Evolutionary conservation across 1,140 invertebrate species (phyloP).

Genomic region (Camponotus pennsylvanicus): DNA sequence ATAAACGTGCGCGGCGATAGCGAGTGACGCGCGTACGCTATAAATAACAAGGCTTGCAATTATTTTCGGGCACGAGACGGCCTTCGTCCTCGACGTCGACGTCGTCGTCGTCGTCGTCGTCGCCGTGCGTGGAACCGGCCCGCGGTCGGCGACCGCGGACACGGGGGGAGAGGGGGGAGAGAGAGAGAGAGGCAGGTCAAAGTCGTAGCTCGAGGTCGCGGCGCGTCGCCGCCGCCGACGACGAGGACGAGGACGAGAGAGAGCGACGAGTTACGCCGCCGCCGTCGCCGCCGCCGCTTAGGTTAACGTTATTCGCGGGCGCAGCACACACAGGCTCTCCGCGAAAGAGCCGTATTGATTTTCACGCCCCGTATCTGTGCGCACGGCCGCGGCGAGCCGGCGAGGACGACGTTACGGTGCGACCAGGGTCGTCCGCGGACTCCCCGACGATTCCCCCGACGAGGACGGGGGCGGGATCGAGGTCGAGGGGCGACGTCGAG

Average conservation of each 20-base stretch:
- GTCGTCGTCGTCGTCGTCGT: neutral
- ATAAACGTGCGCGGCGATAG: slow-evolving; percentile 65
- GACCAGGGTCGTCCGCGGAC: too few species aligned
- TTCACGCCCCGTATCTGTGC: slow-evolving; percentile 81
- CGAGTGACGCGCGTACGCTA: slow-evolving; percentile 79
- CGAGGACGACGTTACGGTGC: slow-evolving; percentile 32
- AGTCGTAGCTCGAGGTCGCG: neutral
- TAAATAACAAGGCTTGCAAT: slow-evolving; percentile 80
- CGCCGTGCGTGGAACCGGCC: slow-evolving; percentile 53
- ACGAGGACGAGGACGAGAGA: too few species aligned
- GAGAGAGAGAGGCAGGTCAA: slow-evolving; percentile 4
- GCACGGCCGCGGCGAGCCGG: slow-evolving; percentile 60
- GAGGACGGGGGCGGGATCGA: slow-evolving; percentile 33
- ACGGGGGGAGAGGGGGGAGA: slow-evolving; percentile 6
- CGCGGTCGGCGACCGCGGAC: slow-evolving; percentile 44
- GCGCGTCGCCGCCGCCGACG: slow-evolving; percentile 5
- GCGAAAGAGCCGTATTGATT: slow-evolving; percentile 83
- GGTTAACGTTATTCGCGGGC: slow-evolving; percentile 76
- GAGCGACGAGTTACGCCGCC: slow-evolving; percentile 35
- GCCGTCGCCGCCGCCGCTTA: slow-evolving; percentile 59
- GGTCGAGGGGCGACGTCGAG: slow-evolving; percentile 50
- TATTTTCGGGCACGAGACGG: slow-evolving; percentile 75
- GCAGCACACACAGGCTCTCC: slow-evolving; percentile 75
- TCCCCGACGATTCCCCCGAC: neutral
- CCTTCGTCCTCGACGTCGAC: slow-evolving; percentile 29